Percentiles rank a stretch among this genome's conserved stretches.
These are phyloP conservation scores for Hesperia comma DNA, from an alignment of 2,888 invertebrate genomes.

Conservation along the genomic window DNA sequence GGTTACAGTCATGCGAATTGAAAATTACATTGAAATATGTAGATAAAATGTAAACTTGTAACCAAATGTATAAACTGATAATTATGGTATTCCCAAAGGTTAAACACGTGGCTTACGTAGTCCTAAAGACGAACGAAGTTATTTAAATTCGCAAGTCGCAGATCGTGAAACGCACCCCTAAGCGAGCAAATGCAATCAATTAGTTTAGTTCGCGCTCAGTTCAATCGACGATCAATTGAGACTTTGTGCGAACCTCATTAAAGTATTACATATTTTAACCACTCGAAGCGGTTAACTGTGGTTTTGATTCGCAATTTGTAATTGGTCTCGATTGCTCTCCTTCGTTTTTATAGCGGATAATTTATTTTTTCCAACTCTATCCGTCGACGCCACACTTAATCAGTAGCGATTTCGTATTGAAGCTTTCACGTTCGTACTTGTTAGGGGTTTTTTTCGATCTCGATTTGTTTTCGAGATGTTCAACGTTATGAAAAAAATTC, in stretches of 20 bases:
- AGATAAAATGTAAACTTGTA: too few species aligned
- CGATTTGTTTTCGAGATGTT: conserved; percentile 30
- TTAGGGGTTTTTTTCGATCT: conserved; percentile 24
- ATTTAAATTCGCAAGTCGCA: background rate
- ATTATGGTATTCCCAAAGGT: too few species aligned
- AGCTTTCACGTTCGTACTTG: conserved; percentile 27
- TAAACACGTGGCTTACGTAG: too few species aligned
- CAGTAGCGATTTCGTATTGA: conserved; percentile 33
- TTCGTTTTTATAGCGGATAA: conserved; percentile 36
- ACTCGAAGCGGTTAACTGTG: conserved; percentile 39
- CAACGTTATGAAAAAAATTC: conserved; percentile 23
- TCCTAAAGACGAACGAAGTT: too few species aligned
- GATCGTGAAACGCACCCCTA: background rate
- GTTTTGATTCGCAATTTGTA: conserved; percentile 42
- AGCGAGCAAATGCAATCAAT: conserved; percentile 58
- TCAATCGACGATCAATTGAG: conserved; percentile 47
- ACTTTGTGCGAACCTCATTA: conserved; percentile 47
- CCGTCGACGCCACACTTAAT: conserved; percentile 33
- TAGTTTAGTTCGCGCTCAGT: conserved; percentile 52
- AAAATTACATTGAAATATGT: too few species aligned
- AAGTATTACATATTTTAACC: conserved; percentile 51
- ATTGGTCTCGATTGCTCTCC: conserved; percentile 38
- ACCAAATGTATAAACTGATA: too few species aligned
- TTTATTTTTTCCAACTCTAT: conserved; percentile 36
- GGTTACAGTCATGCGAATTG: too few species aligned